Base-by-base conservation (phyloP, 2,113 vertebrate species). In the Oreotrochilus melanogaster region DNA sequence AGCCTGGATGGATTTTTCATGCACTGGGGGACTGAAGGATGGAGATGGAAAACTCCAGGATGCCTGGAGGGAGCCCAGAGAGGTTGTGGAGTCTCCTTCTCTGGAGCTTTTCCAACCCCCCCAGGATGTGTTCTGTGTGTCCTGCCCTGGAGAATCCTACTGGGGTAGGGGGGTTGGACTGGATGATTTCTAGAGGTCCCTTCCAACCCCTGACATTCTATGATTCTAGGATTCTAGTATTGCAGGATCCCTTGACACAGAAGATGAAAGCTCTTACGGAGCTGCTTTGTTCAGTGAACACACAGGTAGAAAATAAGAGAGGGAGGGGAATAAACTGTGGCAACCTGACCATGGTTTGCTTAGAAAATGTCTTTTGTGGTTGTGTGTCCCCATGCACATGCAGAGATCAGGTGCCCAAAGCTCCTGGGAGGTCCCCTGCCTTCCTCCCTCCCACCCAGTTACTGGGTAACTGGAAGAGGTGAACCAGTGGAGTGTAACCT, bases 1-100 rank as follows among this genome's bases (percentile, higher is more conserved):
- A 76, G 80, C 37, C 86, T 79, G 89, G 35, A 76, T 73, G 62
- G 84, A 56, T 92, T 93, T 95, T 92, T 91, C 78, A 61, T 11
- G 5, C 1, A 0, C 51, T 76, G 86, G 66, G 86, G 76, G 83
- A 61, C 74, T 48, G 62, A 56, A 82, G 72, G 78, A 94, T 70
- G 78, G 80, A 75, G 83, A 53, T 10, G 3, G 82, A 80, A 30
- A 39, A 64, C 19, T 90, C 51, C 82, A 74, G 75, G 51, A 51
- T 96, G 78, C 61, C 39, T 39, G 39, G 39, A 39, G 39, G 39
- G 12, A 39, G 39, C 39, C 39, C 39, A 39, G 39, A 39, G 39
- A 39, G 39, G 39, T 39, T 39, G 39, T 39, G 39, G 39, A 39
- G 39, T 39, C 39, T 39, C 39, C 39, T 39, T 39, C 39, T 39